Conservation (phyloP, 1,140 invertebrate species). For the Nephila pilipes region DNA sequence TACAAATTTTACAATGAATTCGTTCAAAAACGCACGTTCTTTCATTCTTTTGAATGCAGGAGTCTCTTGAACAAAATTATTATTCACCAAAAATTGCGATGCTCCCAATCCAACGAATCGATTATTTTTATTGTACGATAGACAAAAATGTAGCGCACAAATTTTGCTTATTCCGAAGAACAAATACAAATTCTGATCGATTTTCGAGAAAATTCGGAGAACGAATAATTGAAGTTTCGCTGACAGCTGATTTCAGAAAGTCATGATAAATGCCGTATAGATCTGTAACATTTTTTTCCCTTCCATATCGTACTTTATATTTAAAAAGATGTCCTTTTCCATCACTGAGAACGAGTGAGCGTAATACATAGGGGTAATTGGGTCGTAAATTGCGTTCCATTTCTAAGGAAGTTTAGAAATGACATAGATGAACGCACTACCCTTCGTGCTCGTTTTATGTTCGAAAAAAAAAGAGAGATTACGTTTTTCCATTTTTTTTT, state of each 20-base stretch:
- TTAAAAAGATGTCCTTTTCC: slow-evolving; percentile 31
- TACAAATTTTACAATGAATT: no score
- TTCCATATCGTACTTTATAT: not conserved
- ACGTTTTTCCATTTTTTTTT: not conserved
- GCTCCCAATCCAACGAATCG: not conserved
- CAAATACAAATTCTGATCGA: not conserved
- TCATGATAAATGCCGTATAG: not conserved
- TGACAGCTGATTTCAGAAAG: not conserved
- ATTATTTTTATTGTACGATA: not conserved
- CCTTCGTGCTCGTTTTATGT: not conserved
- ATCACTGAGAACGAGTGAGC: not conserved
- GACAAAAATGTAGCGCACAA: not conserved
- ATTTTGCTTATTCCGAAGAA: not conserved
- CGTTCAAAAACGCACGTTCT: no score
- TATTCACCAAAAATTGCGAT: no score
- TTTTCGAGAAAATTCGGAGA: not conserved
- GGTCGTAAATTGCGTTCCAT: slow-evolving; percentile 18
- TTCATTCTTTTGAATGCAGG: no score
- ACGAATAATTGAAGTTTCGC: not conserved
- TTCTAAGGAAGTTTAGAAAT: not conserved
- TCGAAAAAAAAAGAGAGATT: not conserved
- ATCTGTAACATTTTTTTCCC: not conserved
- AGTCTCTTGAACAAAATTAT: no score
- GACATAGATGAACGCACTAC: not conserved
- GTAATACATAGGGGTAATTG: slow-evolving; percentile 15